These are phyloP conservation scores for Craniophora ligustri DNA, from an alignment of 2,888 invertebrate species.

Conservation along the genomic window DNA sequence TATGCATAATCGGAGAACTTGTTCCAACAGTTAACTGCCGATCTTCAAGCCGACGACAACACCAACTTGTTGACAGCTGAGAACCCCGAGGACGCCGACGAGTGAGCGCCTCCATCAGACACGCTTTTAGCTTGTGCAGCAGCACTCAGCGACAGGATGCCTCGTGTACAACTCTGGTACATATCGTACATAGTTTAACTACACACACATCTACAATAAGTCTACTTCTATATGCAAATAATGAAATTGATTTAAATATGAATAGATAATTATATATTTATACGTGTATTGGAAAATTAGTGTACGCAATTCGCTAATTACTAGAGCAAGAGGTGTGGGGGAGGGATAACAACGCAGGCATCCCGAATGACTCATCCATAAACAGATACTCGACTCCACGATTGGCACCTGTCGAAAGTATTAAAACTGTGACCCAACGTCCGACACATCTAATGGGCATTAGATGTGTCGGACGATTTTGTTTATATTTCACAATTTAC, in stretches of 20 bases:
- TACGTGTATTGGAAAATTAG: conserved; percentile 43
- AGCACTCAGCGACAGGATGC: conserved; percentile 63
- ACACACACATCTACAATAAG: conserved; percentile 37
- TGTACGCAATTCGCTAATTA: conserved; percentile 33
- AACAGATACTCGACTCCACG: conserved; percentile 30
- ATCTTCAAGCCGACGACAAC: conserved; percentile 83
- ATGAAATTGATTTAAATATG: conserved; percentile 36
- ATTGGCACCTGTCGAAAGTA: conserved; percentile 33
- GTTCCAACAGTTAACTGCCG: conserved; percentile 81
- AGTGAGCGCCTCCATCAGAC: conserved; percentile 63
- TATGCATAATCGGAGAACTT: conserved; percentile 44
- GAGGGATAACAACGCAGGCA: conserved; percentile 18
- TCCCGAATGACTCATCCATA: conserved; percentile 19
- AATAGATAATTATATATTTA: conserved; percentile 49
- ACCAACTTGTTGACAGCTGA: conserved; percentile 84
- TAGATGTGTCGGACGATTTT: no score
- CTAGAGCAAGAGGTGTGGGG: conserved; percentile 23
- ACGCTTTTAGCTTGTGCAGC: conserved; percentile 69
- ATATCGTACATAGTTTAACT: conserved; percentile 53
- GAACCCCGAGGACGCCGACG: conserved; percentile 82
- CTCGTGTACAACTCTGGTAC: conserved; percentile 68
- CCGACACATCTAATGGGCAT: conserved; percentile 38
- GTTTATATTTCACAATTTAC: conserved; percentile 37
- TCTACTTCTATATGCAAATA: conserved; percentile 32
- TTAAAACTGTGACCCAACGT: conserved; percentile 25